phyloP scores from a whole-genome alignment of 2,113 vertebrate species.

The Nanorana parkeri region DNA sequence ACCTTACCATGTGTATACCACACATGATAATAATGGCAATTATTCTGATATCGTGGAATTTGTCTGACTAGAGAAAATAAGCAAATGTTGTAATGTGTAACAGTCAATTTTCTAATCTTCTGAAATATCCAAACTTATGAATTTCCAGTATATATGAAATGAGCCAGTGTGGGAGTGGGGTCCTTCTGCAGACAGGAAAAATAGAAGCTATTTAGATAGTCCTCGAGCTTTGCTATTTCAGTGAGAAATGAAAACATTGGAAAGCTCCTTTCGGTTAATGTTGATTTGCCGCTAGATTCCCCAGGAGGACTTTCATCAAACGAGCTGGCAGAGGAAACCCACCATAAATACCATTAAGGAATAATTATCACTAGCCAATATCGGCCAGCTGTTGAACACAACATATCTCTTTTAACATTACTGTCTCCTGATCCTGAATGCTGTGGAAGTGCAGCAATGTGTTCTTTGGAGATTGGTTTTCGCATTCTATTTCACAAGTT shows the following conservation, averaged over 20 bases:
- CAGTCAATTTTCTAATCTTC: not conserved
- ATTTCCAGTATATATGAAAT: not conserved
- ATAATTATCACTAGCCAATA: constrained; percentile 10
- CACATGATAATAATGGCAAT: no score
- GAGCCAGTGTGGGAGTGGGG: not conserved
- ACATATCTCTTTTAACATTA: not conserved
- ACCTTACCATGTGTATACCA: no score
- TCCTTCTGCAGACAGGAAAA: constrained; percentile 5
- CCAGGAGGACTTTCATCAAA: constrained; percentile 22
- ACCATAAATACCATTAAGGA: constrained; percentile 27
- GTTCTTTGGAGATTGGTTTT: not conserved
- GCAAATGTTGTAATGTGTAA: not conserved
- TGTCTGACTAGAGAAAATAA: not conserved
- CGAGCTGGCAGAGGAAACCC: constrained; percentile 10
- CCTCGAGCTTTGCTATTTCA: not conserved
- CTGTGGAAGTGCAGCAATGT: not conserved
- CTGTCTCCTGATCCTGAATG: not conserved
- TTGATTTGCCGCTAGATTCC: constrained; percentile 6
- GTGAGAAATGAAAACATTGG: constrained; percentile 23
- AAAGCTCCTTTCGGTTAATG: not conserved
- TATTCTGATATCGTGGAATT: no score
- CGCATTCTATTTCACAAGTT: no score
- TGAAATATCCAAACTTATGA: constrained; percentile 15
- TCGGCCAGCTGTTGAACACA: constrained; percentile 1
- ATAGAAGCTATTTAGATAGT: not conserved